These are phyloP conservation scores for Pangasianodon gigas DNA, from an alignment of 2,113 vertebrate genomes.

Conservation along the genomic window DNA sequence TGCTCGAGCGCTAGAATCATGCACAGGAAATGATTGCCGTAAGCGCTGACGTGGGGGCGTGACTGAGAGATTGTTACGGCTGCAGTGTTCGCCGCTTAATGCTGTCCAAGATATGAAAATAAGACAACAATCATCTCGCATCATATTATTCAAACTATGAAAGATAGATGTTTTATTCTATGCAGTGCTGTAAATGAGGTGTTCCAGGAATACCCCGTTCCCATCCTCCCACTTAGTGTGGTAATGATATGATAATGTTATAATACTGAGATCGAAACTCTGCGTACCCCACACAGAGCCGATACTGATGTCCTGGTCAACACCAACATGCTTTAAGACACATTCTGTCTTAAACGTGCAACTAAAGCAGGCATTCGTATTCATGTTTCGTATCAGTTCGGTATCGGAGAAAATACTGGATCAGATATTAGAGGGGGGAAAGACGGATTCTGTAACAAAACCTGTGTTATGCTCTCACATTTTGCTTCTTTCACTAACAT, in stretches of 20 bases:
- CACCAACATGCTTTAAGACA: background rate
- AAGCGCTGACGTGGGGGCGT: background rate
- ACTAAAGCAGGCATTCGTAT: background rate
- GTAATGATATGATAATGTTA: background rate
- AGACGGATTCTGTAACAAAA: background rate
- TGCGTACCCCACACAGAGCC: background rate
- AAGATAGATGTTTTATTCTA: background rate
- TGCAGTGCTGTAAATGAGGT: background rate
- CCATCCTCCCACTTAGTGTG: background rate
- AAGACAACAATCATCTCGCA: background rate
- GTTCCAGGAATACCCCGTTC: background rate
- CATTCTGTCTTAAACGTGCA: background rate
- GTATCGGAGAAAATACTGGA: background rate
- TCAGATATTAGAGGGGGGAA: background rate
- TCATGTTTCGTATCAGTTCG: background rate
- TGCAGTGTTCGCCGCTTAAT: background rate
- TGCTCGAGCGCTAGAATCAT: background rate
- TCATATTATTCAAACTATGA: background rate
- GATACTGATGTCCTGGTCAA: background rate
- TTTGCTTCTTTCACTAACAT: background rate
- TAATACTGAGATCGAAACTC: background rate
- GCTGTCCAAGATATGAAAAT: background rate
- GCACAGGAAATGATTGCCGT: background rate
- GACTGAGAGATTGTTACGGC: background rate
- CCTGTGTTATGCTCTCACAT: background rate